Base-by-base conservation (phyloP, 2,113 vertebrate genomes). In the Geococcyx californianus region DNA sequence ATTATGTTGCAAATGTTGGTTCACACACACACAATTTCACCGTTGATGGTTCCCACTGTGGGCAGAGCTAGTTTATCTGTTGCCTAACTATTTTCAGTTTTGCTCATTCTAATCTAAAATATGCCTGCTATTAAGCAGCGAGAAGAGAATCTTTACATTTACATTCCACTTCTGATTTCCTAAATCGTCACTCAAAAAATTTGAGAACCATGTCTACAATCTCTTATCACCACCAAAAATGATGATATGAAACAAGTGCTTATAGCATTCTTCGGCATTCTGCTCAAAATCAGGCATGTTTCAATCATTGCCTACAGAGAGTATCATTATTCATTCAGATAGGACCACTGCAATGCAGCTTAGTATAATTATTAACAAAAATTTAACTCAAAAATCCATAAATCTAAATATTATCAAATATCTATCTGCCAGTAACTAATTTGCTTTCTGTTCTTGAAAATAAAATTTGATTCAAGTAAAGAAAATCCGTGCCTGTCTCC, bases 51-150 rank as follows among this genome's bases (percentile, higher is more conserved):
- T 76, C 51, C 31, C 3, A 1, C 19, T 66, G 36, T 19, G 8
- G 73, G 26, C 38, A 44, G 12, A 77, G n/a, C 4, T 17, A 45
- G 15, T 58, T 74, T 67, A 58, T 29, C 33, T 36, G 36, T 29
- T 84, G 14, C 63, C 13, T 56, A 86, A 73, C n/a, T 83, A 62
- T 47, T 64, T 94, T 69, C 28, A 79, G 4, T 10, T 92, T 75
- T 83, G 79, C 49, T 64, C 19, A 51, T 2, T 58, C 47, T 62
- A 77, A 79, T 47, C 7, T 40, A 86, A 92, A 66, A 84, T 49
- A 69, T 42, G 16, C 11, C 67, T 66, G 11, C 8, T 40, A 70
- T 20, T 3, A 2, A 26, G 3, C 3, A 0, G 2, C 7, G 6
- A 9, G 3, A 51, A 75, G 40, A 82, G 13, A 56, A 14, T 24